A percentile compares a stretch with the other conserved stretches of the same genome.
Evolutionary conservation across 2,797 vertebrate genomes (phyloP).

Genomic region (Sphenopsis melanotis): DNA sequence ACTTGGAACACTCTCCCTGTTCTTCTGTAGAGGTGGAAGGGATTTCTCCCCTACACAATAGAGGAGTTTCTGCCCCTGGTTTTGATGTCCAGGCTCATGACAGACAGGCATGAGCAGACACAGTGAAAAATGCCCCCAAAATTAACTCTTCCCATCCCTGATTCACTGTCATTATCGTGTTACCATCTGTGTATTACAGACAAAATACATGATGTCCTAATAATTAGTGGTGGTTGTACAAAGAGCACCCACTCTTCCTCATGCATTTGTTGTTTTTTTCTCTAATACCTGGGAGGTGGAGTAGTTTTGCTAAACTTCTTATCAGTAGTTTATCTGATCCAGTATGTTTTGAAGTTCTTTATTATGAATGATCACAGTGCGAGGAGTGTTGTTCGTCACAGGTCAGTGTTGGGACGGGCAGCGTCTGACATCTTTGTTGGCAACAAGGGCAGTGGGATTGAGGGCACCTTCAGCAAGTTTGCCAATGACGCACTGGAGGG

Average conservation of each 20-base stretch:
- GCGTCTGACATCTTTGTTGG: neutral
- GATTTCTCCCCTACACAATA: neutral
- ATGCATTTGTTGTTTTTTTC: neutral
- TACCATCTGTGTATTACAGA: neutral
- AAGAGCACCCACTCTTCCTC: neutral
- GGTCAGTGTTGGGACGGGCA: neutral
- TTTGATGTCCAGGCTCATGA: neutral
- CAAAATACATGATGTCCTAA: neutral
- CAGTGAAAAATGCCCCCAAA: neutral
- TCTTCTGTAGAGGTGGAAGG: neutral
- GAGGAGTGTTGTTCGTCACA: accelerated
- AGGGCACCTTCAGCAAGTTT: neutral
- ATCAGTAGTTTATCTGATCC: neutral
- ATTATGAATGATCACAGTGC: neutral
- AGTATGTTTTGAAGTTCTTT: neutral
- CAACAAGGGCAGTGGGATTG: neutral
- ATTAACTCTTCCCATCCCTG: neutral
- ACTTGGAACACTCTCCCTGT: neutral
- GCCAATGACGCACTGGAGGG: accelerated
- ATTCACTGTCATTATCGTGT: neutral
- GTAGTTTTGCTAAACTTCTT: neutral
- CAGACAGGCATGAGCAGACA: neutral
- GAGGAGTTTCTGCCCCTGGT: neutral
- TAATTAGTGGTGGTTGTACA: neutral
- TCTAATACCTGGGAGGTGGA: neutral